Evolutionary conservation across 2,113 vertebrate species (phyloP).

Genomic region (Heliornis fulica): DNA sequence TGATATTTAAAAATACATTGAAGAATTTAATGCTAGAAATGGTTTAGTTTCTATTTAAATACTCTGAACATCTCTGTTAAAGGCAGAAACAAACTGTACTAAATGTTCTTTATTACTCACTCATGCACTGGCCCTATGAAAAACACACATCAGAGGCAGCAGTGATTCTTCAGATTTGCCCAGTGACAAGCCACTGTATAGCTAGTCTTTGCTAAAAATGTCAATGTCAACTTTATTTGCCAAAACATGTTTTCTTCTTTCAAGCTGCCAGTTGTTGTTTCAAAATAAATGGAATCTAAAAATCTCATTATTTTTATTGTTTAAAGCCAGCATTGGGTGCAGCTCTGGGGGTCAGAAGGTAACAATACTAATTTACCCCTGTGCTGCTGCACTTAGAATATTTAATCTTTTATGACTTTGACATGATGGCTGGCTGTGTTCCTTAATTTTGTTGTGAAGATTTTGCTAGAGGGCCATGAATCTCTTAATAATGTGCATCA

Average conservation of each 20-base stretch:
- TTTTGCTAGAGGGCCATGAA: constrained; percentile 32
- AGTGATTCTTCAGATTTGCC: constrained; percentile 29
- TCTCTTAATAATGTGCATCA: constrained; percentile 34
- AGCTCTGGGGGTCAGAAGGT: constrained; percentile 51
- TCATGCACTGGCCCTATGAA: not conserved
- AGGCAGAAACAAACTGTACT: constrained; percentile 29
- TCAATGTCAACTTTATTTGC: constrained; percentile 66
- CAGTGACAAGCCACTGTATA: constrained; percentile 29
- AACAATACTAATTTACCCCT: constrained; percentile 58
- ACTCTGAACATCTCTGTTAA: constrained; percentile 22
- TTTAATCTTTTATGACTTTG: constrained; percentile 61
- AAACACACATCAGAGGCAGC: constrained; percentile 13
- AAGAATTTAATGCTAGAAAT: constrained; percentile 2
- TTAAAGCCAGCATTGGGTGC: constrained; percentile 45
- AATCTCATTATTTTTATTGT: constrained; percentile 73
- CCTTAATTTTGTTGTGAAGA: constrained; percentile 45
- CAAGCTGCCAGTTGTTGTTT: constrained; percentile 62
- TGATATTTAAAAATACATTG: not conserved
- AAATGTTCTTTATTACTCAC: constrained; percentile 34
- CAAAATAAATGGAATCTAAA: constrained; percentile 62
- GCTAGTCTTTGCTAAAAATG: constrained; percentile 60
- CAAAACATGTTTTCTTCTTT: constrained; percentile 58
- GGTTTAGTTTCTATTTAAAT: constrained; percentile 49
- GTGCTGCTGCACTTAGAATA: constrained; percentile 55
- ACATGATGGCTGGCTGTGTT: constrained; percentile 44